Evolutionary conservation across 2,888 invertebrate species (phyloP).

Genomic region (Tiphia femorata): DNA sequence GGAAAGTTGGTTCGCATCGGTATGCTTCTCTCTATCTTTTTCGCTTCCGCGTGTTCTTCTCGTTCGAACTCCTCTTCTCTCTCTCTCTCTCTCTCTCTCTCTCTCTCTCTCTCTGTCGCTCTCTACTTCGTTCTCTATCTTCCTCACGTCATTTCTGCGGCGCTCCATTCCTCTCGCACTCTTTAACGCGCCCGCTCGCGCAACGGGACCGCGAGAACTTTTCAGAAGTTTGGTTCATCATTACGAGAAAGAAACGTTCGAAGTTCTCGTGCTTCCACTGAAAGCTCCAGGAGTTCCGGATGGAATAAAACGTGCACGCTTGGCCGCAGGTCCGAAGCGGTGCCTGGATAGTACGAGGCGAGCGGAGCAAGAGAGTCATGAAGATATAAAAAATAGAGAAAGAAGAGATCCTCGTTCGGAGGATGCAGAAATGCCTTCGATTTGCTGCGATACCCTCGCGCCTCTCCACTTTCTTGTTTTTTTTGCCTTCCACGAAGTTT

Average conservation of each 20-base stretch:
- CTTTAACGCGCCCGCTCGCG: no score
- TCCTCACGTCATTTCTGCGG: background rate
- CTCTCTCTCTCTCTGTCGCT: no score
- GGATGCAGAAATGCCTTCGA: no score
- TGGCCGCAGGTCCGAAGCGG: no score
- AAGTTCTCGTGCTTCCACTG: constrained; percentile 26
- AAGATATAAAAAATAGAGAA: background rate
- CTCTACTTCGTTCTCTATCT: no score
- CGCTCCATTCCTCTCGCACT: no score
- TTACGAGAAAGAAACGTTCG: constrained; percentile 42
- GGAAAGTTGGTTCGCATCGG: background rate
- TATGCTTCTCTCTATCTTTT: no score
- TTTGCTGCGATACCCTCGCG: background rate
- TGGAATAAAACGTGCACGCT: constrained; percentile 30
- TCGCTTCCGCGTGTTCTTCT: no score
- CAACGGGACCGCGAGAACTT: constrained; percentile 32
- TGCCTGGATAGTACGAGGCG: background rate
- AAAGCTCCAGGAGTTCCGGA: constrained; percentile 4
- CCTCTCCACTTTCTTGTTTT: background rate
- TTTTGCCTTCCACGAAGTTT: constrained; percentile 15
- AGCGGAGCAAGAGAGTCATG: background rate
- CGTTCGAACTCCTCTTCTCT: no score
- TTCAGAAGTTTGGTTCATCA: constrained; percentile 53
- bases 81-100: no score
- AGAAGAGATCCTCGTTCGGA: background rate